These are phyloP conservation scores for Cochlearius cochlearius DNA, from an alignment of 2,113 vertebrate species.

Conservation along the genomic window DNA sequence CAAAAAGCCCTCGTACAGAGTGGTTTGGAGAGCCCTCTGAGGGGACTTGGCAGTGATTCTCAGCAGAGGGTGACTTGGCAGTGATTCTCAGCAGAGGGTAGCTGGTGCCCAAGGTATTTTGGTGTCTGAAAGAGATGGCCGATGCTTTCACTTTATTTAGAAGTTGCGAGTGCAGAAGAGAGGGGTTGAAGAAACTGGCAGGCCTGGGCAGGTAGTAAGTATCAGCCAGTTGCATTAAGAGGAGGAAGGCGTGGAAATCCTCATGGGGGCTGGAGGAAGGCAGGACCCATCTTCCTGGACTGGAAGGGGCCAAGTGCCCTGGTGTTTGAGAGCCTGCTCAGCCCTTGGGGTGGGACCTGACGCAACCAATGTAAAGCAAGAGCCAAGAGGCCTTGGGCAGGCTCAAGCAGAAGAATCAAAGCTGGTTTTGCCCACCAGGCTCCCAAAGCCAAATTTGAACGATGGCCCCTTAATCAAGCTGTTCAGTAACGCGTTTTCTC, in stretches of 20 bases:
- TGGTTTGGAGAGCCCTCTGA: not conserved
- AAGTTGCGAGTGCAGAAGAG: not conserved
- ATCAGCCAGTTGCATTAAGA: not conserved
- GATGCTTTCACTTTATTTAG: not conserved
- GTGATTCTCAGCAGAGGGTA: not conserved
- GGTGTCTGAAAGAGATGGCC: not conserved
- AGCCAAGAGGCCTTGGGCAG: not conserved
- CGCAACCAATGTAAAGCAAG: not conserved
- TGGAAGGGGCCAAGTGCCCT: not conserved
- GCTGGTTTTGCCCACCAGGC: not conserved
- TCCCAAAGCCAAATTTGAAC: not conserved
- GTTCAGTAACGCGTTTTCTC: not conserved
- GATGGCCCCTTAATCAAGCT: not conserved
- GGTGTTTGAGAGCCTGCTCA: not conserved
- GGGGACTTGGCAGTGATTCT: not conserved
- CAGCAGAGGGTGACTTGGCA: not conserved
- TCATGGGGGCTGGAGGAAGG: not conserved
- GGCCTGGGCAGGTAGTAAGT: not conserved
- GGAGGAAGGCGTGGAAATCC: not conserved
- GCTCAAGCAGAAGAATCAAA: not conserved
- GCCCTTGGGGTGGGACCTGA: not conserved
- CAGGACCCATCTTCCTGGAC: not conserved
- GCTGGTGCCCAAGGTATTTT: not conserved
- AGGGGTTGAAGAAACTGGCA: not conserved
- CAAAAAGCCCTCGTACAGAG: not conserved